Conservation (phyloP, 2,113 vertebrate genomes). For the Cyanistes caeruleus region DNA sequence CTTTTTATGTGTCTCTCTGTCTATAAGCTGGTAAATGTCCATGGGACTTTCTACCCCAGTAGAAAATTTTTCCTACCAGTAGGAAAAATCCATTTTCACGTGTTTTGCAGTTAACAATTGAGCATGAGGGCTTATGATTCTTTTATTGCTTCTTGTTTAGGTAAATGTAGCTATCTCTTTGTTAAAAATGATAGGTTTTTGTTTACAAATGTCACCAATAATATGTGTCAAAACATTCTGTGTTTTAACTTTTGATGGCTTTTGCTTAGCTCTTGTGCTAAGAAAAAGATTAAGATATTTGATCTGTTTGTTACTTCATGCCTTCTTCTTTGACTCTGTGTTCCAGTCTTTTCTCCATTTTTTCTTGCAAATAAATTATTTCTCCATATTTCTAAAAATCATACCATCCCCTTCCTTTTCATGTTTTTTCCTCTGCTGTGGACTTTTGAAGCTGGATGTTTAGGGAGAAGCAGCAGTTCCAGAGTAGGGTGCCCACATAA, state of each 20-base stretch:
- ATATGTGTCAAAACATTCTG: background rate
- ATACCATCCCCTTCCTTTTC: background rate
- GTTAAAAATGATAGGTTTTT: background rate
- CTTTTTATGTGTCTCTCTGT: background rate
- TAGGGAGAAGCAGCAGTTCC: background rate
- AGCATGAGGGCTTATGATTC: background rate
- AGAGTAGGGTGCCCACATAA: background rate
- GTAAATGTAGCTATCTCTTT: background rate
- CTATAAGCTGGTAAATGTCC: background rate
- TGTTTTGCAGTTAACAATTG: background rate
- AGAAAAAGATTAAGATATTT: background rate
- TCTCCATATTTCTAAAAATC: background rate
- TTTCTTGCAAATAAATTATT: background rate
- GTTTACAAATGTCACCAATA: background rate
- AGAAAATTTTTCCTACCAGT: background rate
- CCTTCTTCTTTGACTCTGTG: background rate
- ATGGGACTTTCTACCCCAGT: background rate
- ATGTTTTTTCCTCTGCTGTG: background rate
- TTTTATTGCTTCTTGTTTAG: background rate
- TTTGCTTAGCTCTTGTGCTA: background rate
- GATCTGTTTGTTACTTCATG: background rate
- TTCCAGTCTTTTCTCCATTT: background rate
- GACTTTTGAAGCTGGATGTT: background rate
- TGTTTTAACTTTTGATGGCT: background rate
- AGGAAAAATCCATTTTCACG: accelerated